Evolutionary conservation across 37 sponge, comb jelly and placozoan genomes (phyloP), one percentile per base, ranked within the genome.

Genomic region (Spongia lamella): DNA sequence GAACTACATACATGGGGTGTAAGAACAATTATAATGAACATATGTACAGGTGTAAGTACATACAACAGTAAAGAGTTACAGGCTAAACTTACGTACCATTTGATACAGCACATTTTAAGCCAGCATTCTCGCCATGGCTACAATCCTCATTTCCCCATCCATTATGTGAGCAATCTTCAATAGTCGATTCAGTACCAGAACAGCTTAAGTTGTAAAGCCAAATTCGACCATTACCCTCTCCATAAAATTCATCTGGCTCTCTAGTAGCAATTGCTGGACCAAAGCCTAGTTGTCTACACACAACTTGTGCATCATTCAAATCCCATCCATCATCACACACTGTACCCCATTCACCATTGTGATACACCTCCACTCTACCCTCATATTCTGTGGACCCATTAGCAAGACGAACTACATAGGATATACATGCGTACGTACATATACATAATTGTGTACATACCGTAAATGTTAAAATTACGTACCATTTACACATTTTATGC

Each of bases 151-250:
- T 53, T 0, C 90, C 90, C n/a, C 70, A 61, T 17, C 43, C 66
- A 19, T 62, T 59, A 56, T 85, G 82, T 59, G 43, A 69, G 24
- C 90, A 90, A 0, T 80, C 36, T 32, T 79, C 61, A 31, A 90
- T 66, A 19, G 69, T 56, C 11, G 51, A 50, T 67, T 90, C 90
- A 36, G 67, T 66, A 7, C 90, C 90, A 1, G 53, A 50, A 30
- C 90, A 90, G 1, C 34, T 16, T 14, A 90, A 82, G 38, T 90
- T 57, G 32, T 90, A 82, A 36, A 84, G 61, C 49, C 37, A 81
- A 54, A 90, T 81, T 21, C 57, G 73, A 31, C 73, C 73, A 56
- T 53, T 72, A 9, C 47, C 47, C 47, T 43, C 7, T 5, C 57
- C 37, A 21, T 32, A 32, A 7, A 32, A 36, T 37, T 20, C 16